Evolutionary conservation across 1,140 invertebrate genomes (phyloP).

Genomic region (Fopius arisanus): DNA sequence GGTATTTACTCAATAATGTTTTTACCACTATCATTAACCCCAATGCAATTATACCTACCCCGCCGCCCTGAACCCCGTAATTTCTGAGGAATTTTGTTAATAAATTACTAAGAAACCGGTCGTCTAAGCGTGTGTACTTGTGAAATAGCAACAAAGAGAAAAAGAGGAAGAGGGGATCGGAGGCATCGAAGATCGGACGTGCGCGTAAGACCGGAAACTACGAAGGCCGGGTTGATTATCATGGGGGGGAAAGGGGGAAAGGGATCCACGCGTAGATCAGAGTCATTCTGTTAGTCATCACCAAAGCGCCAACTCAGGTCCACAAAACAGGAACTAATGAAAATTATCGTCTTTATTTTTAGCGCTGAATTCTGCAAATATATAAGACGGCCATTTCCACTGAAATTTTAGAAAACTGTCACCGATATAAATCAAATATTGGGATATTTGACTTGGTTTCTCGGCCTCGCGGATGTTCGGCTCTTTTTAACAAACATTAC

Average conservation of each 20-base stretch:
- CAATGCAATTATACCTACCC: background rate
- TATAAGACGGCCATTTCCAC: no score
- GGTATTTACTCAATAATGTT: background rate
- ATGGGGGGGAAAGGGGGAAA: background rate
- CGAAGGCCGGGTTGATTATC: conserved; percentile 41
- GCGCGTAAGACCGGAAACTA: conserved; percentile 44
- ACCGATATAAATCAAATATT: no score
- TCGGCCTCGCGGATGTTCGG: no score
- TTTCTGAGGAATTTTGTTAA: background rate
- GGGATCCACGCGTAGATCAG: background rate
- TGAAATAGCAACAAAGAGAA: background rate
- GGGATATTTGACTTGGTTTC: no score
- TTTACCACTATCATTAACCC: background rate
- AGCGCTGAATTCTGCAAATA: no score
- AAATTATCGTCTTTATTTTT: no score
- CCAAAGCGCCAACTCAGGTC: background rate
- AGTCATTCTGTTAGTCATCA: background rate
- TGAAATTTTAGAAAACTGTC: no score
- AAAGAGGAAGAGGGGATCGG: background rate
- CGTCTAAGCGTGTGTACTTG: background rate
- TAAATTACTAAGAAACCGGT: background rate
- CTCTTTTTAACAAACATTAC: no score
- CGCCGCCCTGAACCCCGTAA: background rate
- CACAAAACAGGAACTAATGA: background rate
- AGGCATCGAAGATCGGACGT: background rate